Percentiles rank a stretch among this genome's conserved stretches.
Evolutionary conservation across 2,888 invertebrate species (phyloP).

Genomic region (Prenolepis imparis): DNA sequence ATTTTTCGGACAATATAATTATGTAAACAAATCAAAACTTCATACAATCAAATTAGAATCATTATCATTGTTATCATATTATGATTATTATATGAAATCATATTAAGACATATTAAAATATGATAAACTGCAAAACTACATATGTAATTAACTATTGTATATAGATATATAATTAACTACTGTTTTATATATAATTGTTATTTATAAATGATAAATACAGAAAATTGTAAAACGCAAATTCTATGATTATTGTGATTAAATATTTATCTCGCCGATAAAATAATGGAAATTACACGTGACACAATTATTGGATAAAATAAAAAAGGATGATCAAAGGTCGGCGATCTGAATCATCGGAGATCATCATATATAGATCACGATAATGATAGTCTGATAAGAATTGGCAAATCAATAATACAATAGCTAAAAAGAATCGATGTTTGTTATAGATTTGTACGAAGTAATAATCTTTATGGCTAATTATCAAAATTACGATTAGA

Average conservation of each 20-base stretch:
- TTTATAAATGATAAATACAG: slow-evolving; percentile 13
- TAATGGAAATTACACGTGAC: slow-evolving; percentile 5
- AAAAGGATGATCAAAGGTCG: slow-evolving; percentile 29
- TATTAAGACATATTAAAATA: not conserved
- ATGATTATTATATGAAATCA: not conserved
- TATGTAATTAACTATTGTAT: not conserved
- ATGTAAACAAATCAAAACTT: not conserved
- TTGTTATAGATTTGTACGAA: not conserved
- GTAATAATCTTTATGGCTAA: not conserved
- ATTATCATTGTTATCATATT: not conserved
- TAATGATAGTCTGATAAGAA: slow-evolving; percentile 59
- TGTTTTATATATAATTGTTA: not conserved
- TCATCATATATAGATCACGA: slow-evolving; percentile 18
- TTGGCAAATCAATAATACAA: slow-evolving; percentile 27
- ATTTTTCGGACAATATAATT: not conserved
- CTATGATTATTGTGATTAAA: not conserved
- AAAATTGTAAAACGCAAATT: not conserved
- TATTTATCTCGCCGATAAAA: slow-evolving; percentile 14
- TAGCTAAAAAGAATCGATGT: not conserved
- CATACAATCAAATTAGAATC: not conserved
- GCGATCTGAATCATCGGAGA: slow-evolving; percentile 63
- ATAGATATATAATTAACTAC: slow-evolving; percentile 2
- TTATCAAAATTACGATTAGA: not conserved
- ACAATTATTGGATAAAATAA: slow-evolving; percentile 14
- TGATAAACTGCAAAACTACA: not conserved